Evolutionary conservation across 2,888 invertebrate species (phyloP), one percentile per base, ranked within the genome.

Genomic region (Drosophila austrosaltans): DNA sequence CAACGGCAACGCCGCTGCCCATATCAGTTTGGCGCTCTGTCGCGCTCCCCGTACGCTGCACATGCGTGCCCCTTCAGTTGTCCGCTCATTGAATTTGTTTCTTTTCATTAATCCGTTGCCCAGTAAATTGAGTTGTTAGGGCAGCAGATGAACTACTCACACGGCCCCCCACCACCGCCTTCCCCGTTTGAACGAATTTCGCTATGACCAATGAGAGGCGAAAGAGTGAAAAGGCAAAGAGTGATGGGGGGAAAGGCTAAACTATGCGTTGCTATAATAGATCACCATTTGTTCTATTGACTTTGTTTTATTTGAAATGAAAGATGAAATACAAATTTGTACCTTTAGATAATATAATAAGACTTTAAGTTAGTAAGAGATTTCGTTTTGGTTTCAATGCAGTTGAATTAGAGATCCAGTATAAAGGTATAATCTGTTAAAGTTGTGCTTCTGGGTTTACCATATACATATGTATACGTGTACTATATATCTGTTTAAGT

Each of bases 51-150:
- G 5, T 30, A 25, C 54, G 53, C 40, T 48, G 69, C 48, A 68
- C 72, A 25, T 39, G 39, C 57, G 59, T 64, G 68, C 53, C 69
- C 63, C 53, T 72, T 64, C 53, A 53, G 65, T 48, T 57, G 60
- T 72, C 57, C 22, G 58, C 22, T 25, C 2, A 10, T 4, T 36
- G 8, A 36, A 36, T 6, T 5, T 40, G 10, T 30, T n/a, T 39
- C n/a, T 39, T 36, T 66, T 72, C 10, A 8, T 65, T 69, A 72
- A 68, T 76, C 72, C 72, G 72, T 64, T 65, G 69, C 67, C 75
- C 68, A 69, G 22, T 63, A 76, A 76, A 78, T 78, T 78, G 78
- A 78, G 78, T 61, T 78, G 78, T 78, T 73, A 12, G 6, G 6
- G 5, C 30, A 40, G 48, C 20, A 48, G 57, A 42, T 39, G 59